phyloP scores from a whole-genome alignment of 1,140 invertebrate species.

The Coelopa frigida region DNA sequence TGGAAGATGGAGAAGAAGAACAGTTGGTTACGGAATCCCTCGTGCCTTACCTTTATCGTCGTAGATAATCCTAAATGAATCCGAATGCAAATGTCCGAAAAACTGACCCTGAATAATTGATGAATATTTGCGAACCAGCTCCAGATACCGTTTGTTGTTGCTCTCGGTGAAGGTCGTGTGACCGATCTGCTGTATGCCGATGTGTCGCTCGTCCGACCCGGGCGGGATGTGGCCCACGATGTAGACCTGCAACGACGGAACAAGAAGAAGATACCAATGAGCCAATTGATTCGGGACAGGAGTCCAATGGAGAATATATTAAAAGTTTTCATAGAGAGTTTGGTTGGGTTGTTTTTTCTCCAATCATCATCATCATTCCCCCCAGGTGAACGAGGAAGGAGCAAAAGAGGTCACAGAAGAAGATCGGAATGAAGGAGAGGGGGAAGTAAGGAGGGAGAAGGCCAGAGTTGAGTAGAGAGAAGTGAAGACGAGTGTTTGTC shows the following conservation, averaged over 20 bases:
- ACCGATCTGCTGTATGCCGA: conserved; percentile 51
- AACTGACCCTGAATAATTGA: conserved; percentile 83
- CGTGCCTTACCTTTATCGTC: conserved; percentile 56
- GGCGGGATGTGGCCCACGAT: conserved; percentile 84
- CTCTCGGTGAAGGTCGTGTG: conserved; percentile 55
- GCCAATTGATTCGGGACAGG: no score
- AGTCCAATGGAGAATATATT: no score
- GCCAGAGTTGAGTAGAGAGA: no score
- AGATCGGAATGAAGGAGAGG: no score
- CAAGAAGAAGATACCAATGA: conserved; percentile 5
- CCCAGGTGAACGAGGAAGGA: no score
- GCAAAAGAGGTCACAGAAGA: no score
- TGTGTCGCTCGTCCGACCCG: conserved; percentile 72
- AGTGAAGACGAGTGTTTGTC: no score
- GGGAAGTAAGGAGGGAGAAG: no score
- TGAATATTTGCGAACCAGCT: conserved; percentile 63
- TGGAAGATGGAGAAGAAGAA: not conserved
- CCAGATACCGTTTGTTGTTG: conserved; percentile 64
- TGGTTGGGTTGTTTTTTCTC: no score
- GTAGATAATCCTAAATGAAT: conserved; percentile 81
- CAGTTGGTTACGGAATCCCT: not conserved
- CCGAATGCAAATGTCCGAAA: conserved; percentile 86
- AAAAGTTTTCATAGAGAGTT: no score
- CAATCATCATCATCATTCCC: no score
- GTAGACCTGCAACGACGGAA: conserved; percentile 61